phyloP scores from a whole-genome alignment of 2,888 invertebrate genomes.

The Dolichopus griseipennis region DNA sequence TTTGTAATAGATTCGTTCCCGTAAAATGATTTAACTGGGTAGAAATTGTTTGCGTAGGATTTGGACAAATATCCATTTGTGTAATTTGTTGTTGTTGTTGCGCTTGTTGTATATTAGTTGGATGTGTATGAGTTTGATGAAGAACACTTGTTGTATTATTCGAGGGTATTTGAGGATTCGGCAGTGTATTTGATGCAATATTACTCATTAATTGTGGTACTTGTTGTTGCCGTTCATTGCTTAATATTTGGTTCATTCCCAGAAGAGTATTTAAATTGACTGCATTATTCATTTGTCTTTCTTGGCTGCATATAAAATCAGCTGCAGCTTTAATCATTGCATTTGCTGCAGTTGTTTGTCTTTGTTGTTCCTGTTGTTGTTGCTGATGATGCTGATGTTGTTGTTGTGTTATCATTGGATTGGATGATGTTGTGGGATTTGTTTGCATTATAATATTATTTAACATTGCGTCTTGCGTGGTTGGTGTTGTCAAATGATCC shows the following conservation, averaged over 20 bases:
- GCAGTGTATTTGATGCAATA: conserved; percentile 20
- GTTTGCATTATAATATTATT: conserved; percentile 40
- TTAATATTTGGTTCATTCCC: conserved; percentile 21
- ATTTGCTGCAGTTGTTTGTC: conserved; percentile 45
- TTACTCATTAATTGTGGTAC: conserved; percentile 24
- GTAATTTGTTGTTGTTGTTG: conserved; percentile 19
- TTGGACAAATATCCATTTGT: conserved; percentile 14
- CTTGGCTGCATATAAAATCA: conserved; percentile 58
- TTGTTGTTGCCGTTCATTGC: conserved; percentile 19
- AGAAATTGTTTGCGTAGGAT: conserved; percentile 11
- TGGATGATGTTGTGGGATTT: conserved; percentile 28
- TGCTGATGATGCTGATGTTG: conserved; percentile 19
- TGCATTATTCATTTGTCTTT: conserved; percentile 49
- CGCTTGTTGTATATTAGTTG: conserved; percentile 18
- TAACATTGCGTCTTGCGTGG: conserved; percentile 37
- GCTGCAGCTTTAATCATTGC: conserved; percentile 61
- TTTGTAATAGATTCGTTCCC: conserved; percentile 16
- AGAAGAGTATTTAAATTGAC: conserved; percentile 22
- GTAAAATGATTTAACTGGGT: conserved; percentile 21
- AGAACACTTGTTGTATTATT: conserved; percentile 19
- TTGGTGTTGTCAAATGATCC: conserved; percentile 34
- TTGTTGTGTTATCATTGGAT: conserved; percentile 16
- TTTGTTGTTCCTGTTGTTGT: conserved; percentile 31
- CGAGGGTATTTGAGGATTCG: conserved; percentile 15
- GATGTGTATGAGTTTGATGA: not conserved